phyloP scores from a whole-genome alignment of 2,888 invertebrate species.

The Caradrina kadenii region DNA sequence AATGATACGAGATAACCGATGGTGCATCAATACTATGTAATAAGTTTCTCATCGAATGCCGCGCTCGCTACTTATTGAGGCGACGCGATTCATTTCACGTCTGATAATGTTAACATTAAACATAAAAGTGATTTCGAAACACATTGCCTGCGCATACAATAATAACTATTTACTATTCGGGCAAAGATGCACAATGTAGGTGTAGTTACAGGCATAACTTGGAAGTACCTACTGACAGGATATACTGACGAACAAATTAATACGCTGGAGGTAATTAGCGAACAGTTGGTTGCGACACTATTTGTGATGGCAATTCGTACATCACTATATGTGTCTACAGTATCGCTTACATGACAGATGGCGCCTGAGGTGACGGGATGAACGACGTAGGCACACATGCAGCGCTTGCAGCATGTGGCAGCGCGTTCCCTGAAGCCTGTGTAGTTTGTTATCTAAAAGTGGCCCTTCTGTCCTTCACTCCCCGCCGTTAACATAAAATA shows the following conservation, averaged over 20 bases:
- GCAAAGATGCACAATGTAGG: too few relatives aligned
- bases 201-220: conserved; percentile 12
- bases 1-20: not conserved
- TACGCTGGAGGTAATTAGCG: not conserved
- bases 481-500: conserved; percentile 13
- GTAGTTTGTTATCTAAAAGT: not conserved
- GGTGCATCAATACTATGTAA: conserved; percentile 11
- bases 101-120: not conserved
- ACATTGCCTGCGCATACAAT: not conserved
- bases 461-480: conserved; percentile 11
- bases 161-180: not conserved
- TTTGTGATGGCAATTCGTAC: too few relatives aligned
- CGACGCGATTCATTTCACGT: not conserved
- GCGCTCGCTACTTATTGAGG: not conserved
- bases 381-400: too few relatives aligned
- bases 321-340: too few relatives aligned
- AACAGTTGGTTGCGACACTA: too few relatives aligned
- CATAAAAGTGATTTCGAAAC: not conserved
- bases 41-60: conserved; percentile 6
- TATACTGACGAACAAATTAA: not conserved
- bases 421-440: too few relatives aligned
- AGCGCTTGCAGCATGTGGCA: too few relatives aligned
- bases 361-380: too few relatives aligned
- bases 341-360: too few relatives aligned
- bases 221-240: not conserved